Conservation (phyloP, 2,113 vertebrate genomes). For the Anoplopoma fimbria region DNA sequence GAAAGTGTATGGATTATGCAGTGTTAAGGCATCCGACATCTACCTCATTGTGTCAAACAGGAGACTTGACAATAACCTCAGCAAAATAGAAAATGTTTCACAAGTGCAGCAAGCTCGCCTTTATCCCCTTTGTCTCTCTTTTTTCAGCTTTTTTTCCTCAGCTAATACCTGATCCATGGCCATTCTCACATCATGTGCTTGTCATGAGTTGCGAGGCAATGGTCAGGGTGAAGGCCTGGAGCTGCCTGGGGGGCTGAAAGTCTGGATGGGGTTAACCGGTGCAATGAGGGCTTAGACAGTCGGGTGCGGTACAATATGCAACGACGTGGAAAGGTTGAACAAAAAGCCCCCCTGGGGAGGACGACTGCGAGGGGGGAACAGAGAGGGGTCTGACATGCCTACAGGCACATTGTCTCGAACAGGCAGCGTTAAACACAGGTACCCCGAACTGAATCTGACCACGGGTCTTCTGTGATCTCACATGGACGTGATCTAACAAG, state of each 20-base stretch:
- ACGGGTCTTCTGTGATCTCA: conserved; percentile 32
- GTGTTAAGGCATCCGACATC: conserved; percentile 1
- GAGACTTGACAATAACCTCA: conserved; percentile 16
- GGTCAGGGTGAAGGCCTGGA: conserved; percentile 50
- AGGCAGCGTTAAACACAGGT: conserved; percentile 24
- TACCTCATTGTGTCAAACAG: not conserved
- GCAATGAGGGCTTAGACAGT: conserved; percentile 53
- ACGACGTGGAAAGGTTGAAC: conserved; percentile 54
- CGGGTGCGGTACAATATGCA: conserved; percentile 38
- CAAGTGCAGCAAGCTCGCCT: conserved; percentile 16
- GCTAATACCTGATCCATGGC: conserved; percentile 65
- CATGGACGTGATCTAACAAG: conserved; percentile 16
- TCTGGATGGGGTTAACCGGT: conserved; percentile 16
- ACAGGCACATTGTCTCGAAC: conserved; percentile 13
- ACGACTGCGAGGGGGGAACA: not conserved
- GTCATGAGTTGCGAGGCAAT: conserved; percentile 77
- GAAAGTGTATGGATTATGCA: not conserved
- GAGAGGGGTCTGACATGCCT: conserved; percentile 34
- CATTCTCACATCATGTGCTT: conserved; percentile 78
- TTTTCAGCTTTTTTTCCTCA: conserved; percentile 22
- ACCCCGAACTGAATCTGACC: conserved; percentile 27
- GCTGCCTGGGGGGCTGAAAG: conserved; percentile 51
- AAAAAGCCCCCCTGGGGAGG: conserved; percentile 40
- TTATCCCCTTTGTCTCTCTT: conserved; percentile 48
- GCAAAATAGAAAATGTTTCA: conserved; percentile 29